Percentiles rank a stretch among this genome's conserved stretches.
These are phyloP conservation scores for Hippotragus niger DNA, from an alignment of 2,113 vertebrate species.

Conservation along the genomic window DNA sequence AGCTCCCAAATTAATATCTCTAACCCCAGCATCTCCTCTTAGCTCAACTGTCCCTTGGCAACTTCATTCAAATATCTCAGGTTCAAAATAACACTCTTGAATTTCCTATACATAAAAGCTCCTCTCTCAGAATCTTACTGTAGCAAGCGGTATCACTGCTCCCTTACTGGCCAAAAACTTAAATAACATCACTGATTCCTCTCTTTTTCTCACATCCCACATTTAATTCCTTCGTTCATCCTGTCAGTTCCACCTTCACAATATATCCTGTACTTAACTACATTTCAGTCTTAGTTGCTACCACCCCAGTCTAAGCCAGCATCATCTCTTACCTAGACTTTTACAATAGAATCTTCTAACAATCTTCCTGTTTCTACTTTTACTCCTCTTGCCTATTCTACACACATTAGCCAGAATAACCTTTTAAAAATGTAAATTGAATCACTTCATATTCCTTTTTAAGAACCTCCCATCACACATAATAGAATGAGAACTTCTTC, in stretches of 20 bases:
- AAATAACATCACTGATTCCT: neutral
- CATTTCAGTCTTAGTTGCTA: neutral
- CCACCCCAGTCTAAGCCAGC: neutral
- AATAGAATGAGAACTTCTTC: neutral
- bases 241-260: neutral
- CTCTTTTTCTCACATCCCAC: neutral
- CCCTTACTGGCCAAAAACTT: neutral
- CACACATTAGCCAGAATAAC: neutral
- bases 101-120: neutral
- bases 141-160: neutral
- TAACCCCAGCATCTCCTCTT: neutral
- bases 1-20: neutral
- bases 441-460: neutral
- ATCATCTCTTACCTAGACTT: neutral
- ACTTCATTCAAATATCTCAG: neutral
- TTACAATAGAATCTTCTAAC: neutral
- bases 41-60: neutral
- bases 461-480: neutral
- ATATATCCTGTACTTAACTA: neutral
- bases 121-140: neutral
- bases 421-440: neutral
- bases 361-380: neutral
- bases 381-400: neutral
- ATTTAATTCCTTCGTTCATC: neutral
- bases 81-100: neutral